Base-by-base conservation (phyloP, 2,113 vertebrate species). In the Rhipidura dahli region DNA sequence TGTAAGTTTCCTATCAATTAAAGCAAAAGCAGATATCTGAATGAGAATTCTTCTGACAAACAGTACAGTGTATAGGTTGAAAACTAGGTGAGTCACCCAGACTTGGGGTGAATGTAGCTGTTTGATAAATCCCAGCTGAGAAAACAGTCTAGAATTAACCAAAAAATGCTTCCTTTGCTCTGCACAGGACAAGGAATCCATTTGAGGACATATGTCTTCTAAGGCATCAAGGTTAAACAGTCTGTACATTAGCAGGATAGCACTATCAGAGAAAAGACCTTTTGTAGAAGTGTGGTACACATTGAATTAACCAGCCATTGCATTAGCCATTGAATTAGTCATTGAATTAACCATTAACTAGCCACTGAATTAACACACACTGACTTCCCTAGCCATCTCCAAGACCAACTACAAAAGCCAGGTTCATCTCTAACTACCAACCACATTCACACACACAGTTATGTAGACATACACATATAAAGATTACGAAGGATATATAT, bases 41-140 rank as follows among this genome's bases (percentile, higher is more conserved):
- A 94, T 93, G 89, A 95, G 75, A 96, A 92, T 87, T 94, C 70
- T 91, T 40, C 76, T 93, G 79, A 94, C 37, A 59, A 63, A 83
- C 53, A 81, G 47, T 19, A 13, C 59, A 71, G 92, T 31, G 28
- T 90, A 56, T 44, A 72, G 44, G 40, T 59, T 82, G 65, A 87
- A 95, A 89, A 72, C 10, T 45, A 60, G 22, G 6, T 88, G 81
- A 75, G 45, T 44, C 40, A 85, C 22, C 17, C 15, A 59, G 33
- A 8, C 3, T 77, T 73, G 24, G 14, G 14, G 6, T 69, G 37
- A 91, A 42, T 28, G 17, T 42, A 39, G 9, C 30, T 4, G 2
- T 72, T 59, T 56, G n/a, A 54, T 91, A 73, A 73, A 89, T 63
- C 26, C 8, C 30, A 87, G 13, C 24, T 83, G 35, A 78, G 35